phyloP scores from a whole-genome alignment of 2,888 invertebrate species.

The Caenorhabditis afra region DNA sequence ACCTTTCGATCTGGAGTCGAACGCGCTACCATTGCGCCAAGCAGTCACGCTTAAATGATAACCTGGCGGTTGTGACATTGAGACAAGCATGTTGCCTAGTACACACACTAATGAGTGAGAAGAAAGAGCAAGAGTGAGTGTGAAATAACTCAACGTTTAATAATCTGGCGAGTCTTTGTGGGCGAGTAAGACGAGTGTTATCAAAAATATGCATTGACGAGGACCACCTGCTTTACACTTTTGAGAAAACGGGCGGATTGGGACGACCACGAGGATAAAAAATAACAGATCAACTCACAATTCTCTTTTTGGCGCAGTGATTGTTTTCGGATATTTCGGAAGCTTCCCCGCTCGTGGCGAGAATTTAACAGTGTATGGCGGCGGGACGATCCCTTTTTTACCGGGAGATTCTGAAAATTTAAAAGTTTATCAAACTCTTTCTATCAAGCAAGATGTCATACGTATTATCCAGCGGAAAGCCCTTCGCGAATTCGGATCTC shows the following conservation, averaged over 20 bases:
- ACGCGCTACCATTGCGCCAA: conserved; percentile 75
- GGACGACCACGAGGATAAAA: too few species aligned
- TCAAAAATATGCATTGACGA: too few species aligned
- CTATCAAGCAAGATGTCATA: too few species aligned
- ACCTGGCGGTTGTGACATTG: conserved; percentile 6
- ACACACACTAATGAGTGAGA: background rate
- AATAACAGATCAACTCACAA: conserved; percentile 20
- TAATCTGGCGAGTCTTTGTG: too few species aligned
- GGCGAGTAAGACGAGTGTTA: too few species aligned
- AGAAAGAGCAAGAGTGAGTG: background rate
- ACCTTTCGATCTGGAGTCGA: conserved; percentile 76
- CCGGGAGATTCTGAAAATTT: conserved; percentile 10
- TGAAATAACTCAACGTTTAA: background rate
- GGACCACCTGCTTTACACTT: too few species aligned
- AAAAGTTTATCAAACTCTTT: background rate
- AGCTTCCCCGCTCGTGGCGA: conserved; percentile 8
- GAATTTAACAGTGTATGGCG: conserved; percentile 28
- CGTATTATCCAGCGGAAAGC: too few species aligned
- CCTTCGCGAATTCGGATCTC: too few species aligned
- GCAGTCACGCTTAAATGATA: conserved; percentile 46
- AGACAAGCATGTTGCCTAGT: too few species aligned
- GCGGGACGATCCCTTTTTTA: background rate
- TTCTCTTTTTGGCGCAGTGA: conserved; percentile 15
- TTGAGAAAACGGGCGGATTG: too few species aligned
- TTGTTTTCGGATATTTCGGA: conserved; percentile 16